Base-by-base conservation (phyloP, 2,797 vertebrate genomes). In the Tauraco hartlaubi region DNA sequence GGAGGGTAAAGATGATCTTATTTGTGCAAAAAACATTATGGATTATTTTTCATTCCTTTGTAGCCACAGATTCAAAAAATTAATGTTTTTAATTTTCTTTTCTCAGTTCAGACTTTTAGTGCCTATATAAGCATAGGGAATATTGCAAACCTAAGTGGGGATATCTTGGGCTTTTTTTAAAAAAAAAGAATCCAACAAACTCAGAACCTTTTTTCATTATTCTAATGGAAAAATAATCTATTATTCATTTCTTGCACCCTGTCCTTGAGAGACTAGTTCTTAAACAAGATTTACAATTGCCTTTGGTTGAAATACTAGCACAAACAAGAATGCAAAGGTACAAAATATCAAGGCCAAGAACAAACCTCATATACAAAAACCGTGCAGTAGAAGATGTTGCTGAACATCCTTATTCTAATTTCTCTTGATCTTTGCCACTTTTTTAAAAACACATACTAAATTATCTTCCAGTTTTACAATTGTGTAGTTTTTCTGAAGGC, bases 81-180 rank as follows among this genome's bases (percentile, higher is more conserved):
- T 63, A 95, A 96, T 89, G 46, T 6, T 93, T 97, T 94, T 93
- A 89, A 94, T 97, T 96, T 95, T 90, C 33, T 89, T 82, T 85
- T 91, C 85, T 80, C 55, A 43, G 63, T 68, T 91, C 52, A 92
- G 61, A 82, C 4, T 91, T 92, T 66, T 67, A 92, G 39, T 74
- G 48, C 19, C 46, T 39, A 21, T 35, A 76, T 85, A 92, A 83
- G 25, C 43, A 76, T n/a, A 89, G 23, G 17, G 79, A 94, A 85
- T 84, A 58, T 49, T 89, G 51, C 54, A 86, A 37, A 71, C 58
- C 28, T 46, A 78, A 82, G 23, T 62, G 20, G 26, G 26, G 9
- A 66, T 37, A 49, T n/a, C 31, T 92, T 74, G 39, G 39, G 21
- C 10, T 28, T 75, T 74, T 37, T 28, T 51, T 28, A 3, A 51